These are phyloP conservation scores for Taeniopygia guttata DNA, from an alignment of 2,797 vertebrate genomes.

Conservation along the genomic window DNA sequence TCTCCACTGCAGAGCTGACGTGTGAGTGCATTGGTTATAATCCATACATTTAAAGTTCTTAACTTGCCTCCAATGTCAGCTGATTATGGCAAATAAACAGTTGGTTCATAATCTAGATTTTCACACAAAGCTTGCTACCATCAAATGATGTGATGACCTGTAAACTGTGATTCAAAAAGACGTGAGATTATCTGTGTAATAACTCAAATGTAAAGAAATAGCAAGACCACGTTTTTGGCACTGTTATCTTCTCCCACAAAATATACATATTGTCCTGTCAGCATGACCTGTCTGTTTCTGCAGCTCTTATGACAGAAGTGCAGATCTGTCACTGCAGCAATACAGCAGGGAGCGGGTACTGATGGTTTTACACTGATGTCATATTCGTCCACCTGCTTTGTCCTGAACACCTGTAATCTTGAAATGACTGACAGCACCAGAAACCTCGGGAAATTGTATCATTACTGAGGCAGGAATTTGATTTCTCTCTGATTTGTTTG, in stretches of 20 bases:
- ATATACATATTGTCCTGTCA: constrained; percentile 20
- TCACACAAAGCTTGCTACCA: neutral
- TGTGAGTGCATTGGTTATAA: neutral
- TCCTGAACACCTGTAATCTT: constrained; percentile 36
- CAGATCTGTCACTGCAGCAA: neutral
- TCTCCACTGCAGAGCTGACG: neutral
- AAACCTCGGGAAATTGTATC: neutral
- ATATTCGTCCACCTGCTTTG: neutral
- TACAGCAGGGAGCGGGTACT: neutral
- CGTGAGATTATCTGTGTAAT: neutral
- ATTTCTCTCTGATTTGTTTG: neutral
- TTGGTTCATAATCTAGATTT: neutral
- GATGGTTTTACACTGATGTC: neutral
- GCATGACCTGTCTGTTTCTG: neutral
- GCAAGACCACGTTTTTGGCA: neutral
- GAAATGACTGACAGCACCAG: constrained; percentile 18
- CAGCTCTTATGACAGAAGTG: neutral
- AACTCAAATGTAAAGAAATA: constrained; percentile 29
- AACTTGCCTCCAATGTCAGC: neutral
- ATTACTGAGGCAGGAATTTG: neutral
- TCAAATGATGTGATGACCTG: neutral
- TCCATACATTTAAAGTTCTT: neutral
- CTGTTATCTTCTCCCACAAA: neutral
- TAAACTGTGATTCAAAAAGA: constrained; percentile 15
- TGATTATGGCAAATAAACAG: constrained; percentile 17